Base-by-base conservation (phyloP, 2,797 vertebrate genomes). In the Anableps anableps region DNA sequence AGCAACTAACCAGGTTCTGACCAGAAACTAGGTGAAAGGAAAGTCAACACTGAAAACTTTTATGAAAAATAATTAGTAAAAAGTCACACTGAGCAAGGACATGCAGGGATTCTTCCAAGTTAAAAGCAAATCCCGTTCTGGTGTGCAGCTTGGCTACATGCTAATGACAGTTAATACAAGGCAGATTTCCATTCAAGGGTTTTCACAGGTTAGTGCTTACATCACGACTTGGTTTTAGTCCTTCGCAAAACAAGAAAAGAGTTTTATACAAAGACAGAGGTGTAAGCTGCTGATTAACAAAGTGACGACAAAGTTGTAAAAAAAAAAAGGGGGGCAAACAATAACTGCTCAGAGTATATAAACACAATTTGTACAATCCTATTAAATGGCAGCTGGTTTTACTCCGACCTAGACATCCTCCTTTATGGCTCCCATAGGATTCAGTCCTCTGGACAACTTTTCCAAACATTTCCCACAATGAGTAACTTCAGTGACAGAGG, bases 1-100 rank as follows among this genome's bases (percentile, higher is more conserved):
- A 83, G 66, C 68, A 84, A 58, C 77, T 78, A 2, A 43, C 79
- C 86, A n/a, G 83, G 53, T 90, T 88, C 58, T 87, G 19, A 72
- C 74, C 78, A 87, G 77, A 87, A 80, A 81, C 75, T 76, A 60
- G 31, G n/a, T 3, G 36, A 77, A 38, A 53, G 58, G 41, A 70
- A 72, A 48, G 13, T 76, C 29, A 58, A 78, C 23, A 79, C 38
- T 8, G n/a, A 64, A 34, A 55, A 53, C 29, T 60, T 80, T 17
- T 45, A 77, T 43, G n/a, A 50, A n/a, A 72, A 0, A 51, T 68
- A 71, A 70, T 71, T 19, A 31, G 19, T 11, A 50, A 74, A 26
- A 34, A 70, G 1, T 79, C 9, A 14, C 34, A 21, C 16, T 72
- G 26, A 31, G 11, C 13, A 6, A 8, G 9, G 66, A 70, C 26